Percentiles rank a stretch among this genome's conserved stretches.
Evolutionary conservation across 2,113 vertebrate genomes (phyloP).

Genomic region (Pseudopipra pipra): DNA sequence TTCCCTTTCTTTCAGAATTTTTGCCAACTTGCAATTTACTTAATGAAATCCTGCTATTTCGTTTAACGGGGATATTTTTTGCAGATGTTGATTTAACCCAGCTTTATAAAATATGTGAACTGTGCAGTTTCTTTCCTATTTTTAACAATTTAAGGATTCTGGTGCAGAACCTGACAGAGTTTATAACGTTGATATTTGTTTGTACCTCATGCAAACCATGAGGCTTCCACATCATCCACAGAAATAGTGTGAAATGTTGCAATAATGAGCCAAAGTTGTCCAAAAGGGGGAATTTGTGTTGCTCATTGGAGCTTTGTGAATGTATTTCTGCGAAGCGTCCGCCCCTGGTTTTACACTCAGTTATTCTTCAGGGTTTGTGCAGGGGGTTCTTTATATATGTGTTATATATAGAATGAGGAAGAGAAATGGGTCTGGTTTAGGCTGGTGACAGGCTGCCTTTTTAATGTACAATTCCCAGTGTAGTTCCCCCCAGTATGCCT

Average conservation of each 20-base stretch:
- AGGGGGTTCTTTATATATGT: neutral
- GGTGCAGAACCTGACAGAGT: neutral
- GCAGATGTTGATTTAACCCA: constrained; percentile 91
- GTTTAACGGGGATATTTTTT: constrained; percentile 90
- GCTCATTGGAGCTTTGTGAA: neutral
- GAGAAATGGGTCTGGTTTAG: neutral
- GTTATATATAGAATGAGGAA: neutral
- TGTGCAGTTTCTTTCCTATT: constrained; percentile 80
- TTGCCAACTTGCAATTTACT: constrained; percentile 98
- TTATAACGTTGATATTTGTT: neutral
- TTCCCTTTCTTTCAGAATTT: constrained; percentile 94
- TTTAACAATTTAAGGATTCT: constrained; percentile 72
- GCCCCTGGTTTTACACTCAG: neutral
- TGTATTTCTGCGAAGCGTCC: neutral
- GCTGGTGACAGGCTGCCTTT: neutral
- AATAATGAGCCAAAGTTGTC: neutral
- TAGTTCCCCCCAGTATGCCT: neutral
- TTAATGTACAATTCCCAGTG: neutral
- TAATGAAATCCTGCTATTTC: constrained; percentile 99
- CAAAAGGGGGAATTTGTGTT: neutral
- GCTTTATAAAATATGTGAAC: constrained; percentile 86
- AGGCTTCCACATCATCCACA: neutral
- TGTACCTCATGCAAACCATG: neutral
- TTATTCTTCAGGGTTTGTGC: neutral
- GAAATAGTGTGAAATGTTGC: neutral